A percentile compares a stretch with the other conserved stretches of the same genome.
phyloP scores from a whole-genome alignment of 92 coral and sea anemone species.

The Scolanthus callimorphus region DNA sequence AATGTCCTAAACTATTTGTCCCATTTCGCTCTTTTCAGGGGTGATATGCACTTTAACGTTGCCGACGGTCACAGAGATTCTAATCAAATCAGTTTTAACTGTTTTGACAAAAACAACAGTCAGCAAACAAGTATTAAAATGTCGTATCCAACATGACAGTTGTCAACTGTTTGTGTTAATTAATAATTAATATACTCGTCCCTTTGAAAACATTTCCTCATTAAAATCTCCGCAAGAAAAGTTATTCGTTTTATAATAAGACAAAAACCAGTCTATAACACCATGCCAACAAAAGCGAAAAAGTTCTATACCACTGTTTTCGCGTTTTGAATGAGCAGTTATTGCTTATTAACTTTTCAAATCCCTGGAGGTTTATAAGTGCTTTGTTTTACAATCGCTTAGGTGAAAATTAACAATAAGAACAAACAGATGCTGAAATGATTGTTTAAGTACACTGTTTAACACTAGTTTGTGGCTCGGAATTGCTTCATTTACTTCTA shows the following conservation, averaged over 20 bases:
- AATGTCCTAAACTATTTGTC: too few relatives aligned
- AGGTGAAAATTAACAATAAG: conserved; percentile 25
- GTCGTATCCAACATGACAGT: background rate
- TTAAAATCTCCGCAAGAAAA: background rate
- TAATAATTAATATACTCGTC: background rate
- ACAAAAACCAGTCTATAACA: too few relatives aligned
- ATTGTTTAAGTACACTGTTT: conserved; percentile 57
- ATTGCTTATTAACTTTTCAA: background rate
- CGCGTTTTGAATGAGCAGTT: background rate
- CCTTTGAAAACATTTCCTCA: background rate
- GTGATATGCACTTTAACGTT: too few relatives aligned
- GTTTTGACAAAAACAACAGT: too few relatives aligned
- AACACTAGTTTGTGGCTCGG: background rate
- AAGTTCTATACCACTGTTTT: too few relatives aligned
- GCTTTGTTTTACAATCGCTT: background rate
- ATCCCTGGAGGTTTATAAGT: background rate
- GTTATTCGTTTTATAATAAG: too few relatives aligned
- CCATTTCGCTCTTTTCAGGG: too few relatives aligned
- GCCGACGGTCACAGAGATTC: too few relatives aligned
- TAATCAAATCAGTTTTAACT: too few relatives aligned
- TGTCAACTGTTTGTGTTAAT: background rate
- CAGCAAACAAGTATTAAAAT: too few relatives aligned
- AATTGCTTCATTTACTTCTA: background rate
- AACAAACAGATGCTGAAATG: conserved; percentile 35
- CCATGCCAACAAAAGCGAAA: too few relatives aligned